phyloP scores from a whole-genome alignment of 2,888 invertebrate species.

The Hemicrepidius hirtus region DNA sequence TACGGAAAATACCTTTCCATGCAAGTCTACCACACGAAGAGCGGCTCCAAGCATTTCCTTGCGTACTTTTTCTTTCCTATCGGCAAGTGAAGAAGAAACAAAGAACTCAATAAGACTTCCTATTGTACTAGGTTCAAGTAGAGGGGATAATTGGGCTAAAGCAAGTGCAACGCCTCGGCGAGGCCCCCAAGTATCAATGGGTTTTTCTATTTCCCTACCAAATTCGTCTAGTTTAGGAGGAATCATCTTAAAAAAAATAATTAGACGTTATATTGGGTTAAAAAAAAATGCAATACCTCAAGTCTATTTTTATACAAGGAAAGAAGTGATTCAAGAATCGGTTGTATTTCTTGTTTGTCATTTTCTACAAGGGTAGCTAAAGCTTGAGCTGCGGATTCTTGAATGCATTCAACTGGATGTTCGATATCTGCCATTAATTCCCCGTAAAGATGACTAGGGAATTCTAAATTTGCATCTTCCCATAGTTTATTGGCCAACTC shows the following conservation, averaged over 20 bases:
- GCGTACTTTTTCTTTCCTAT: conserved; percentile 87
- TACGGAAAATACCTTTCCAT: conserved; percentile 83
- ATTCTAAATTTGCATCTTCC: conserved; percentile 74
- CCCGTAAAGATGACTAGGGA: conserved; percentile 74
- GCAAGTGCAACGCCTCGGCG: conserved; percentile 92
- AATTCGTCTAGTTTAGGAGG: conserved; percentile 93
- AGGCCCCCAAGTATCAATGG: conserved; percentile 93
- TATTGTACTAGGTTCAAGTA: conserved; percentile 81
- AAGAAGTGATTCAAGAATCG: conserved; percentile 80
- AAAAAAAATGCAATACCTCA: conserved; percentile 74
- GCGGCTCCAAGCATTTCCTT: conserved; percentile 96
- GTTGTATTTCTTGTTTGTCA: conserved; percentile 74
- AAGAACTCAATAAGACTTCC: conserved; percentile 85
- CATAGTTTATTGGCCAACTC: conserved; percentile 79
- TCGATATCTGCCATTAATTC: conserved; percentile 82
- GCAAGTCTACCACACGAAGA: conserved; percentile 91
- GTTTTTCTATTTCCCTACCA: conserved; percentile 89
- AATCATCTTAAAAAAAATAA: conserved; percentile 76
- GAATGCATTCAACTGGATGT: conserved; percentile 88
- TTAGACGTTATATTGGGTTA: too few species aligned
- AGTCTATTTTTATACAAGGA: conserved; percentile 85
- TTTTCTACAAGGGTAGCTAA: conserved; percentile 80
- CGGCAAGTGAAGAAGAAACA: conserved; percentile 90
- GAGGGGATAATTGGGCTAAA: conserved; percentile 85
- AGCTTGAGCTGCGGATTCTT: conserved; percentile 88